A percentile compares a stretch with the other conserved stretches of the same genome.
phyloP scores from a whole-genome alignment of 2,888 invertebrate genomes.

The Onchidella celtica region DNA sequence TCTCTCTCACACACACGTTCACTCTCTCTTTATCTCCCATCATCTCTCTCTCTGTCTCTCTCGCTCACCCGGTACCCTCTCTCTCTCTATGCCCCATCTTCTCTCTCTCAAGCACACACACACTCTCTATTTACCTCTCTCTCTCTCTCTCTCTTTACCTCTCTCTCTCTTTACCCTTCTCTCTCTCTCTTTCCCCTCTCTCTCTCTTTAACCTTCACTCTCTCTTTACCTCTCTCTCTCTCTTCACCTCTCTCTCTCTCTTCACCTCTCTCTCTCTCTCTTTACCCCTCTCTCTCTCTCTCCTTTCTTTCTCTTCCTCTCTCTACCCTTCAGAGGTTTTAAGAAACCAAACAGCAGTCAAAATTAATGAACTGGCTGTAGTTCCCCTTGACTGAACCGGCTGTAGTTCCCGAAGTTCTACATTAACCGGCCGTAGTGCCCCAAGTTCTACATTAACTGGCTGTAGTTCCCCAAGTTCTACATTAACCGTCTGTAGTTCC shows the following conservation, averaged over 20 bases:
- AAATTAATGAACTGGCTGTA: not conserved
- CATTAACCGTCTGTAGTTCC: too few species aligned
- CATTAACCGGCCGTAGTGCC: too few species aligned
- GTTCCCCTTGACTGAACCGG: too few species aligned
- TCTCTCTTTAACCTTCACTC: not conserved
- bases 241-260: slow-evolving; percentile 16
- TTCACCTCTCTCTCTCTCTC: not conserved
- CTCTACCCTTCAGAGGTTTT: not conserved
- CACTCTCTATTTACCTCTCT: not conserved
- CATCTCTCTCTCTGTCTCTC: not conserved
- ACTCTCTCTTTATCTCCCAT: not conserved
- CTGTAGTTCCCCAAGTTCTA: too few species aligned
- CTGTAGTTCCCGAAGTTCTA: too few species aligned
- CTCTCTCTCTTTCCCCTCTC: not conserved
- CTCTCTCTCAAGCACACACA: too few species aligned
- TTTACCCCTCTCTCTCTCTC: not conserved
- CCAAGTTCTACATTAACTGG: too few species aligned
- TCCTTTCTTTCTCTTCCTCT: not conserved
- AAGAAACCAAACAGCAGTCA: not conserved
- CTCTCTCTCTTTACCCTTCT: not conserved
- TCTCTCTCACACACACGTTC: too few species aligned
- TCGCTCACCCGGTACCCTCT: not conserved
- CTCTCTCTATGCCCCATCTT: not conserved
- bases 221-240: not conserved
- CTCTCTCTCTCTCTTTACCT: not conserved